Base-by-base conservation (phyloP, 2,797 vertebrate genomes). In the Synaphobranchus kaupii region DNA sequence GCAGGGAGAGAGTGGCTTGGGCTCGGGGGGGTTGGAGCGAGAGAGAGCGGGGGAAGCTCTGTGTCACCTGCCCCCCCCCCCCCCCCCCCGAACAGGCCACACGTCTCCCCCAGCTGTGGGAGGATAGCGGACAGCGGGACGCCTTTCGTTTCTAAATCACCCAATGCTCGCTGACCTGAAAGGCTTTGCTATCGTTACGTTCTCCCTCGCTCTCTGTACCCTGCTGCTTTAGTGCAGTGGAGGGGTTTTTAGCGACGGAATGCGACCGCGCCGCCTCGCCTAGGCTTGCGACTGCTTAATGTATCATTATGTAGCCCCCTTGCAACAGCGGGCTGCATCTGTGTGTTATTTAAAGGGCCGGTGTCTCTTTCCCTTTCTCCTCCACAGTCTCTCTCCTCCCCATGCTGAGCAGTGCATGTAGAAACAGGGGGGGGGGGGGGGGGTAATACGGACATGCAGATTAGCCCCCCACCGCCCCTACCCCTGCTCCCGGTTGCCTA, bases 71-170 rank as follows among this genome's bases (percentile, higher is more conserved):
- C 48, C 7, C 34, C 80, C 86, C 31, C n/a, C 66, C n/a, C 34
- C 81, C n/a, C 25, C 34, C 47, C 17, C 48, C 73, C 86, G 6
- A 25, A 56, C 52, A 54, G 66, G 87, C 87, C 84, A 25, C 28
- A 58, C 71, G 84, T 87, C 44, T 87, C 28, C 85, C 39, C 39
- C 86, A 89, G 63, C 68, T 58, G 84, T 84, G 68, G 87, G 87
- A 80, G 88, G 88, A 91, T 86, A 83, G 60, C 50, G 86, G 68
- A 78, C 84, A 76, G 84, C 84, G 88, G 84, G 39, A 88, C 85
- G 56, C 12, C 89, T 84, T 91, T 93, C 12, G 89, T 84, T 91
- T 93, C 89, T 78, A 82, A 91, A 90, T 90, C 87, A 86, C 63
- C 4, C 83, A 89, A 88, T 84, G 85, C 89, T 90, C 89, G 84